phyloP scores from a whole-genome alignment of 1,140 invertebrate species.

The Drosophila lowei region DNA sequence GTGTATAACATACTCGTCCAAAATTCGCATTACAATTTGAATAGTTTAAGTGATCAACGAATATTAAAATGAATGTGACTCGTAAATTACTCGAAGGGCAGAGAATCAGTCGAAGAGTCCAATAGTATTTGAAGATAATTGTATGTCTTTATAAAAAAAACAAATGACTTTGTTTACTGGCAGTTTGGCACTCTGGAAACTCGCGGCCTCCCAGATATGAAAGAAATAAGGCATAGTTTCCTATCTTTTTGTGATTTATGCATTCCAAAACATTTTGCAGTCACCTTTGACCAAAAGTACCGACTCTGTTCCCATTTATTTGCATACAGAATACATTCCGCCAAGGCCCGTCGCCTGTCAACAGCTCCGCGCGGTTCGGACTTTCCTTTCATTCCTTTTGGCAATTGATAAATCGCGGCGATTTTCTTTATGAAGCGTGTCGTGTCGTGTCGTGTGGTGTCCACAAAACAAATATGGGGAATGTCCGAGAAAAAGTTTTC shows the following conservation, averaged over 20 bases:
- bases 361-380: constrained; percentile 15
- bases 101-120: too few relatives aligned
- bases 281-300: constrained; percentile 37
- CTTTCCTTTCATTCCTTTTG: constrained; percentile 24
- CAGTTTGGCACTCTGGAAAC: too few relatives aligned
- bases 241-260: constrained; percentile 2
- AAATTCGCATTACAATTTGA: too few relatives aligned
- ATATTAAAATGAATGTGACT: too few relatives aligned
- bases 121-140: too few relatives aligned
- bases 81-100: too few relatives aligned
- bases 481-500: constrained; percentile 47
- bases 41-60: too few relatives aligned
- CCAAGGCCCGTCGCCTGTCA: constrained; percentile 21
- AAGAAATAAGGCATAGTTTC: too few relatives aligned
- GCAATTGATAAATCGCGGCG: constrained; percentile 58
- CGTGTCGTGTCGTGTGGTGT: constrained; percentile 50
- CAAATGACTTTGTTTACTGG: too few relatives aligned
- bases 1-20: too few relatives aligned
- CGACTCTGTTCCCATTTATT: constrained; percentile 29
- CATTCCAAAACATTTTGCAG: constrained; percentile 25
- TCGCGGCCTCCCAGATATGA: background rate
- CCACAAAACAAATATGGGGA: constrained; percentile 37
- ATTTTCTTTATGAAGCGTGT: constrained; percentile 62
- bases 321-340: constrained; percentile 48
- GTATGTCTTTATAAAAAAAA: too few relatives aligned